phyloP scores from a whole-genome alignment of 2,113 vertebrate species.

The Phrynocephalus versicolor region DNA sequence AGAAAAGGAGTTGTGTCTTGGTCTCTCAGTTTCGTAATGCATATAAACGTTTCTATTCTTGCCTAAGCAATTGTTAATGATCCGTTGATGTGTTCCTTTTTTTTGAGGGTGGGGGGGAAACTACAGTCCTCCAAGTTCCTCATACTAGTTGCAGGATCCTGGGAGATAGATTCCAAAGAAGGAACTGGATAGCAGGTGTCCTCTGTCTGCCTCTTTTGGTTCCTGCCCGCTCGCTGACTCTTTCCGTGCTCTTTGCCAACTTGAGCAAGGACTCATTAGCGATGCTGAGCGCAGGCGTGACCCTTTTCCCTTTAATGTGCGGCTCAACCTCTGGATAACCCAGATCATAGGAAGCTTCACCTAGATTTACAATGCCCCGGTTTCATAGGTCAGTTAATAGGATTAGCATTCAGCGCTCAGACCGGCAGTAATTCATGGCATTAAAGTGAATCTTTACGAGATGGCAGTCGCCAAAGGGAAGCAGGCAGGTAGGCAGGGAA shows the following conservation, averaged over 20 bases:
- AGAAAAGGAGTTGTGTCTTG: no score
- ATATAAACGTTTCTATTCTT: no score
- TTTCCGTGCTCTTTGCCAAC: slow-evolving; percentile 45
- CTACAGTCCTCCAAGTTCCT: no score
- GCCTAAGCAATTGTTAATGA: no score
- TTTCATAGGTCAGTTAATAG: slow-evolving; percentile 66
- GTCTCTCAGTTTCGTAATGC: no score
- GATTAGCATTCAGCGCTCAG: slow-evolving; percentile 62
- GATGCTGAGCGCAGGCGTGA: slow-evolving; percentile 45
- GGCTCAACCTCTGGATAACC: slow-evolving; percentile 51
- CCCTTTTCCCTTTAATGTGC: slow-evolving; percentile 48
- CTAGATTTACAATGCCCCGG: slow-evolving; percentile 65
- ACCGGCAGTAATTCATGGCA: slow-evolving; percentile 63
- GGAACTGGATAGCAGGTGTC: no score
- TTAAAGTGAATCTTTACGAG: slow-evolving; percentile 49
- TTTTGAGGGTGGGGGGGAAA: no score
- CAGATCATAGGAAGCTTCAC: slow-evolving; percentile 33
- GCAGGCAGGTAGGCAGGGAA: slow-evolving; percentile 48
- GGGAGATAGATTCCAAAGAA: no score
- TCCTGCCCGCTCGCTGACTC: neutral
- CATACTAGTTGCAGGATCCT: no score
- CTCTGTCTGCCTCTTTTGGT: neutral
- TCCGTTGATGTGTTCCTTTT: no score
- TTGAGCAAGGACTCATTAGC: slow-evolving; percentile 59
- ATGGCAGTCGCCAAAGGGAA: slow-evolving; percentile 55